Evolutionary conservation across 2,888 invertebrate genomes (phyloP).

Genomic region (Phaonia tiefii): DNA sequence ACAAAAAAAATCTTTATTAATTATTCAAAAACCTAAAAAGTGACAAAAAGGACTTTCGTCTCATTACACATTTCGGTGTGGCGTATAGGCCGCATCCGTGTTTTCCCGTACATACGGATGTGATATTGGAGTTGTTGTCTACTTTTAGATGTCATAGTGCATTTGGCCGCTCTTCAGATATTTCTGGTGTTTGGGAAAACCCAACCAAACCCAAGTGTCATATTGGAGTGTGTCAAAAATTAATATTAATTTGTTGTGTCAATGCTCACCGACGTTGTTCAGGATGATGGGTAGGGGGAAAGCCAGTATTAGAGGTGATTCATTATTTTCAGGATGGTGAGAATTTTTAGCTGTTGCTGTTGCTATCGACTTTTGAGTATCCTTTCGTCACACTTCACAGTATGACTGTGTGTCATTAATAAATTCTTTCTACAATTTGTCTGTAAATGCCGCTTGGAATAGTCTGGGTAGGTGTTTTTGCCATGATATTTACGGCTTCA

Average conservation of each 20-base stretch:
- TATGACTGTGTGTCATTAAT: not conserved
- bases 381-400: constrained; percentile 11
- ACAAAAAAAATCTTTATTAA: constrained; percentile 69
- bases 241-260: constrained; percentile 79
- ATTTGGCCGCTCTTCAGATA: constrained; percentile 9
- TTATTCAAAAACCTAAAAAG: constrained; percentile 72
- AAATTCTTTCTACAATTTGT: too few relatives aligned
- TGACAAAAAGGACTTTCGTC: constrained; percentile 71
- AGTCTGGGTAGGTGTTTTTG: too few relatives aligned
- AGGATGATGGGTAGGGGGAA: too few relatives aligned
- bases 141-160: too few relatives aligned
- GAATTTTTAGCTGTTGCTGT: constrained; percentile 14
- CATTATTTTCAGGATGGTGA: not conserved
- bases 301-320: constrained; percentile 70
- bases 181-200: not conserved
- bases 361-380: not conserved
- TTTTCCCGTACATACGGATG: not conserved
- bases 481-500: too few relatives aligned
- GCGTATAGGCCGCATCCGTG: not conserved
- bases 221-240: constrained; percentile 77
- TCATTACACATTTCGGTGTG: constrained; percentile 73
- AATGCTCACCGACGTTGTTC: constrained; percentile 69
- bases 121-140: not conserved
- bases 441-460: too few relatives aligned
- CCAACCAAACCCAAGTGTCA: constrained; percentile 67